Conservation (phyloP, 2,888 invertebrate genomes). For the Dryomyza anilis region DNA sequence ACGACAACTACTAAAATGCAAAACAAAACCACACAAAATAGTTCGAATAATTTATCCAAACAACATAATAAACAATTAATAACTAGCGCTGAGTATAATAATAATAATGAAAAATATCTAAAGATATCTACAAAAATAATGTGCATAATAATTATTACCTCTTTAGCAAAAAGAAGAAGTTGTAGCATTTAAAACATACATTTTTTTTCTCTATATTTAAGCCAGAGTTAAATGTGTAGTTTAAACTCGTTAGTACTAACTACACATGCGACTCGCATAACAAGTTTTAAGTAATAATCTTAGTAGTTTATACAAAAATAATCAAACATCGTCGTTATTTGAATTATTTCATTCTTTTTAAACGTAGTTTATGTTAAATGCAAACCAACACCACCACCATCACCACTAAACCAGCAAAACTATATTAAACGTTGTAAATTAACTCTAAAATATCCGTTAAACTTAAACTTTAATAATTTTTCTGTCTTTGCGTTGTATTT, state of each 20-base stretch:
- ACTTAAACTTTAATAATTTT: too few relatives aligned
- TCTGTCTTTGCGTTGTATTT: too few relatives aligned
- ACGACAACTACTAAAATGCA: not conserved
- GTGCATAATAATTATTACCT: slow-evolving; percentile 53
- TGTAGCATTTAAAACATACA: slow-evolving; percentile 6
- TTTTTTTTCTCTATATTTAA: not conserved
- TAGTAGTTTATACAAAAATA: not conserved
- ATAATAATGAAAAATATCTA: not conserved
- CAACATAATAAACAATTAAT: slow-evolving; percentile 13
- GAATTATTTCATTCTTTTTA: not conserved
- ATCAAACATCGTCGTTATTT: not conserved
- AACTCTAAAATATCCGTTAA: too few relatives aligned
- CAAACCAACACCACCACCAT: not conserved
- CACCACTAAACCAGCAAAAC: too few relatives aligned
- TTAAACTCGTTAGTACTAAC: not conserved
- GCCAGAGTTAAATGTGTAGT: not conserved
- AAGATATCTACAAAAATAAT: slow-evolving; percentile 20
- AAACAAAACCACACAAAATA: slow-evolving; percentile 21
- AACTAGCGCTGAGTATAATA: not conserved
- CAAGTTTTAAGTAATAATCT: not conserved
- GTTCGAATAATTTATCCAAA: slow-evolving; percentile 19
- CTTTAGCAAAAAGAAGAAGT: slow-evolving; percentile 53
- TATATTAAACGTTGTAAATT: too few relatives aligned
- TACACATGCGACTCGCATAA: too few relatives aligned
- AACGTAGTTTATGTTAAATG: not conserved